These are phyloP conservation scores for Ctenopoma multispine DNA, from an alignment of 2,797 vertebrate species.

Conservation along the genomic window DNA sequence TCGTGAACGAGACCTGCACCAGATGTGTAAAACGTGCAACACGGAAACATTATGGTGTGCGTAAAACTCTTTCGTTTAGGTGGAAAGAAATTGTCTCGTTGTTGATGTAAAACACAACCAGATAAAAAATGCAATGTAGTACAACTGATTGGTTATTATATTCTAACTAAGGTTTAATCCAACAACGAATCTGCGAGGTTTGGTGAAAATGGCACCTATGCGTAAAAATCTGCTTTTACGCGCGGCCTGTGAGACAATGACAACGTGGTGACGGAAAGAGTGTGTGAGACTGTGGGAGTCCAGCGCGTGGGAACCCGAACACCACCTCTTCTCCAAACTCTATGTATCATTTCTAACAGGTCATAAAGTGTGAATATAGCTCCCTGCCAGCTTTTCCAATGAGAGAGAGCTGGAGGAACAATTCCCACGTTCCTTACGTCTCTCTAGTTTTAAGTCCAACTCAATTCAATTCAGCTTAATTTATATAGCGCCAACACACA, in stretches of 20 bases:
- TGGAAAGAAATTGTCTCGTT: neutral
- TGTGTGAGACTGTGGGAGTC: neutral
- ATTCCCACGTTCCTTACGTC: slow-evolving; percentile 17
- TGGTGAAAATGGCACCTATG: rapidly evolving
- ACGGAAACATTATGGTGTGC: neutral
- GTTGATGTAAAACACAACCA: neutral
- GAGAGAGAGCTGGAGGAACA: slow-evolving; percentile 20
- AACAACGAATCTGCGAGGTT: neutral
- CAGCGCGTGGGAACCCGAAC: slow-evolving; percentile 48
- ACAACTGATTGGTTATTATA: neutral
- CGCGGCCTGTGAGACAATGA: neutral
- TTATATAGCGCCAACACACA: too few relatives aligned
- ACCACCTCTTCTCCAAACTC: slow-evolving; percentile 14
- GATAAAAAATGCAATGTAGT: neutral
- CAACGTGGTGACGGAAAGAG: neutral
- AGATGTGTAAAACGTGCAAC: neutral
- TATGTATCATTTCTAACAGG: slow-evolving; percentile 56
- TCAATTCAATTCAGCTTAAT: too few relatives aligned
- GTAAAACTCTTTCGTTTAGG: slow-evolving; percentile 28
- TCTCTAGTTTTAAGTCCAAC: too few relatives aligned
- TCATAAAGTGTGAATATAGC: slow-evolving; percentile 43
- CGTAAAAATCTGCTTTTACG: slow-evolving; percentile 9
- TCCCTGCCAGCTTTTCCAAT: slow-evolving; percentile 19
- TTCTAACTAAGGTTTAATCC: neutral
- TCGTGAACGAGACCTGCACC: too few relatives aligned